A percentile compares a stretch with the other conserved stretches of the same genome.
Conservation (phyloP, 64 coral and sea anemone genomes). For the Actinia tenebrosa region DNA sequence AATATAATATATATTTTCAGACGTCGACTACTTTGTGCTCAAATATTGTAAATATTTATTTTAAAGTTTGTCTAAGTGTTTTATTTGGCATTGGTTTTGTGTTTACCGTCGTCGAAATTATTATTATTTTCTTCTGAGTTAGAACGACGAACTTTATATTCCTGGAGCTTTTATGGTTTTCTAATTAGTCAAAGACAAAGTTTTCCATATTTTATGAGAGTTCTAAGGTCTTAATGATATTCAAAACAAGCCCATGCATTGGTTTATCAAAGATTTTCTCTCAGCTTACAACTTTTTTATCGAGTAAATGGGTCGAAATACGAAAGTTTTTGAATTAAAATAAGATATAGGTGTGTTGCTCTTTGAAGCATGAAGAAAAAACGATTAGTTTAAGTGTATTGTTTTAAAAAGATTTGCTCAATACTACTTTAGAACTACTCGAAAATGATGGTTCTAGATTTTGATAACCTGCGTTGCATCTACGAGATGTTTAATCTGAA, state of each 20-base stretch:
- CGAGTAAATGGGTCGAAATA: not conserved
- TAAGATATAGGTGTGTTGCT: constrained; percentile 10
- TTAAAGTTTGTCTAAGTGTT: not conserved
- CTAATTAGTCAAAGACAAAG: not conserved
- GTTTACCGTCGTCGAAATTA: not conserved
- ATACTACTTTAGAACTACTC: not conserved
- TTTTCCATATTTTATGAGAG: constrained; percentile 8
- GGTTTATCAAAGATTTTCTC: too few species aligned
- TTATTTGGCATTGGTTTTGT: not conserved
- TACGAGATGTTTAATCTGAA: not conserved
- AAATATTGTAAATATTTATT: not conserved
- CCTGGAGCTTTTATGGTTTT: not conserved
- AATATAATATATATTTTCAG: too few species aligned
- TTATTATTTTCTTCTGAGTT: not conserved
- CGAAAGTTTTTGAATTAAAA: not conserved
- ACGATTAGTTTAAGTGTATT: not conserved
- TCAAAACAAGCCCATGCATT: not conserved
- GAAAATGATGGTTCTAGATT: not conserved
- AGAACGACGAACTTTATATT: too few species aligned
- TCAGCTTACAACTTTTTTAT: not conserved
- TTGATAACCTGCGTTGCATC: not conserved
- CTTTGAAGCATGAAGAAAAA: not conserved
- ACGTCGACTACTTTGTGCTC: too few species aligned
- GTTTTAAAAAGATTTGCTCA: not conserved
- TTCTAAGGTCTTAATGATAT: not conserved